Conservation (phyloP, 2,113 vertebrate genomes). For the Colius striatus region DNA sequence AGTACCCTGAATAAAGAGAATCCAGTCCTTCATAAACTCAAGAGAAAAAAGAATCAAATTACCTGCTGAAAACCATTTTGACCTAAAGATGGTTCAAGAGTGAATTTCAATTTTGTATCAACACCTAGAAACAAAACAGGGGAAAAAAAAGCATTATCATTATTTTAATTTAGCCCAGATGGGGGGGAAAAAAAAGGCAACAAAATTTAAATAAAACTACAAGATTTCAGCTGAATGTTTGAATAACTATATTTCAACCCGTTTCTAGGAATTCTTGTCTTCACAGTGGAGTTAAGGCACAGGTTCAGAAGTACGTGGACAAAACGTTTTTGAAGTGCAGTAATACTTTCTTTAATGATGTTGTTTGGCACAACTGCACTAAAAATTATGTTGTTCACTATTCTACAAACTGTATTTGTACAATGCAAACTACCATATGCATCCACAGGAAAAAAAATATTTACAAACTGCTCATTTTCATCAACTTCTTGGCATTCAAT, state of each 20-base stretch:
- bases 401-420: background rate
- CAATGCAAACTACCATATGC: background rate
- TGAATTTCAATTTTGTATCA: conserved; percentile 97
- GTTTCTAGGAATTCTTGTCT: background rate
- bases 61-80: conserved; percentile 99
- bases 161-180: background rate
- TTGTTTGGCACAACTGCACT: background rate
- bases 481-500: background rate
- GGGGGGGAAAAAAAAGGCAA: background rate
- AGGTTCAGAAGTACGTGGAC: fast-evolving
- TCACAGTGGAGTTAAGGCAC: background rate
- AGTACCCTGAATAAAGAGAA: background rate
- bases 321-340: background rate
- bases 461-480: background rate
- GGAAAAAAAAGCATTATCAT: background rate
- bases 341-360: background rate
- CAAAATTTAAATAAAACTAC: background rate
- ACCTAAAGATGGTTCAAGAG: conserved; percentile 93
- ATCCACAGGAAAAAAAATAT: background rate
- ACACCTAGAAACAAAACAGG: conserved; percentile 85
- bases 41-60: conserved; percentile 52
- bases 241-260: background rate
- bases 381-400: background rate
- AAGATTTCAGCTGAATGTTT: background rate
- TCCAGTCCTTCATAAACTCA: background rate